A percentile compares a stretch with the other conserved stretches of the same genome.
Conservation (phyloP, 2,113 vertebrate genomes). For the Ammodytes marinus region DNA sequence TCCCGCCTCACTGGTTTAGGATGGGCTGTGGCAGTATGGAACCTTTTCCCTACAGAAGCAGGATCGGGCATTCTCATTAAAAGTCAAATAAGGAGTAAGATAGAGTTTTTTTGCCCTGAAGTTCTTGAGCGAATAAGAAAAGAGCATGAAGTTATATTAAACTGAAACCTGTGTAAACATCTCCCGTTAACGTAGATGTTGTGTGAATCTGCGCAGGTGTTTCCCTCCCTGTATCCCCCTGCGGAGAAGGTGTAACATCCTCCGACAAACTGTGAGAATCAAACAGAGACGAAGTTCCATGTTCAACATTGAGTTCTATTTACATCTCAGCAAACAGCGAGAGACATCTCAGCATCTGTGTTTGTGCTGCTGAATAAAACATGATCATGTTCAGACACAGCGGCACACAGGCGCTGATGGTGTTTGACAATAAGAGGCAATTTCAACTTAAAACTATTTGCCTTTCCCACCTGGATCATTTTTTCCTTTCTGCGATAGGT, state of each 20-base stretch:
- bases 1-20: neutral
- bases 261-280: slow-evolving; percentile 8
- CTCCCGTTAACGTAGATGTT: neutral
- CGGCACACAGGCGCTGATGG: slow-evolving; percentile 15
- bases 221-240: slow-evolving; percentile 1
- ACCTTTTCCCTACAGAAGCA: no score
- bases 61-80: neutral
- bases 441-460: slow-evolving; percentile 19
- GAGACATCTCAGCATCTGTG: slow-evolving; percentile 57
- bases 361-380: slow-evolving; percentile 60
- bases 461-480: slow-evolving; percentile 3
- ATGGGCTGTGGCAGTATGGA: neutral
- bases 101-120: neutral
- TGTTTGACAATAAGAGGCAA: slow-evolving; percentile 33
- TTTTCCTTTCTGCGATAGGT: neutral
- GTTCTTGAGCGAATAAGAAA: neutral
- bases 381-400: slow-evolving; percentile 43
- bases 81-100: neutral
- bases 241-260: slow-evolving; percentile 5
- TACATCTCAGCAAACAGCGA: slow-evolving; percentile 30
- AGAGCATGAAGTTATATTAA: no score
- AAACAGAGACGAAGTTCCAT: slow-evolving; percentile 36
- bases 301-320: slow-evolving; percentile 45
- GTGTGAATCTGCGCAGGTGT: slow-evolving; percentile 1
- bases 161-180: neutral